Conservation (phyloP, 2,797 vertebrate genomes). For the Synanceia verrucosa region DNA sequence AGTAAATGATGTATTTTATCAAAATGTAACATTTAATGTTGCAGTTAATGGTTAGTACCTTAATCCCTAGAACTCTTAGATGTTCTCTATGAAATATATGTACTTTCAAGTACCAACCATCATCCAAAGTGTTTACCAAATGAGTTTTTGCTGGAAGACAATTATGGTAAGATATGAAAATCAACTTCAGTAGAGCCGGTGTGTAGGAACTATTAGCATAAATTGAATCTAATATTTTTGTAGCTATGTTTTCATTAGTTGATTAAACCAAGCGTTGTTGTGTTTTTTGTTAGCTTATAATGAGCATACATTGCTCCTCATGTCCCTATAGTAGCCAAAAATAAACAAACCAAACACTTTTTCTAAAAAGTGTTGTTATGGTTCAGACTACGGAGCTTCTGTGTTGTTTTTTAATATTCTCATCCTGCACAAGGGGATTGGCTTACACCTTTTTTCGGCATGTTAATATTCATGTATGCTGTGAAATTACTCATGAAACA, state of each 20-base stretch:
- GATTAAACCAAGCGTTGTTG: too few species aligned
- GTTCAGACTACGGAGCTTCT: neutral
- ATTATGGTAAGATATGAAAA: conserved; percentile 4
- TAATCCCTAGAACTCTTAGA: neutral
- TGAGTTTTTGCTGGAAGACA: neutral
- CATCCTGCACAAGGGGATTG: neutral
- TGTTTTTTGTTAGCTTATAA: too few species aligned
- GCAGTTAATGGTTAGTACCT: neutral
- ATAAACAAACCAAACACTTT: too few species aligned
- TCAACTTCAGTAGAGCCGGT: neutral
- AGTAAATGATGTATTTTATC: too few species aligned
- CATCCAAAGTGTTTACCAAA: neutral
- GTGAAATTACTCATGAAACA: neutral
- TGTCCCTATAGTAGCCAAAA: too few species aligned
- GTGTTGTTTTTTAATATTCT: neutral
- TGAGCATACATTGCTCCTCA: too few species aligned
- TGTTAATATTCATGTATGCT: neutral
- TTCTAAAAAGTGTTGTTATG: neutral
- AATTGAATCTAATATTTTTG: too few species aligned
- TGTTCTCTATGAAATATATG: neutral
- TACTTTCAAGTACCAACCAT: neutral
- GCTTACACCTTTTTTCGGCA: neutral
- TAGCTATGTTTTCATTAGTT: too few species aligned
- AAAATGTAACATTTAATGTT: neutral
- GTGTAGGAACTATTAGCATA: too few species aligned